phyloP scores from a whole-genome alignment of 2,797 vertebrate species.

The Ataeniobius toweri region DNA sequence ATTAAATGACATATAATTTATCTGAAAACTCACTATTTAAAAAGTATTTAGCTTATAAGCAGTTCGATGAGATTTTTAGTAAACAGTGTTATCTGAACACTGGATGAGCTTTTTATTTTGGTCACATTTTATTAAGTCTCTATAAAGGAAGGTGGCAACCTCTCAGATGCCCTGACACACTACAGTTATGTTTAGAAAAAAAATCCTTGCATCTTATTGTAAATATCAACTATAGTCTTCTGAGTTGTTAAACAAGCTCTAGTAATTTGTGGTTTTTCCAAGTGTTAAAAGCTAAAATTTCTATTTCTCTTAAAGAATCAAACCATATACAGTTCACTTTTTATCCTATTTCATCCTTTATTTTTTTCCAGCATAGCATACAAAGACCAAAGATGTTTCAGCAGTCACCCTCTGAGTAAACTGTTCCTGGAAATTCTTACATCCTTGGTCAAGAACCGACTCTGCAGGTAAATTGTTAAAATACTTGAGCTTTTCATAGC shows the following conservation, averaged over 20 bases:
- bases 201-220: not conserved
- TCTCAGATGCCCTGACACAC: not conserved
- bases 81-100: not conserved
- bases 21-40: not conserved
- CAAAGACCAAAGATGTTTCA: slow-evolving; percentile 89
- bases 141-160: not conserved
- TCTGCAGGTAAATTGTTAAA: slow-evolving; percentile 82
- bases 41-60: not conserved
- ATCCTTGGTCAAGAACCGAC: slow-evolving; percentile 85
- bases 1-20: not conserved
- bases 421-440: slow-evolving; percentile 87
- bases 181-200: not conserved
- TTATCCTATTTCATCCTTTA: not conserved
- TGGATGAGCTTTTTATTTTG: not conserved
- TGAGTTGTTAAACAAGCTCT: too few relatives aligned
- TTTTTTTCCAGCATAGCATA: slow-evolving; percentile 80
- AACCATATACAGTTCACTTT: not conserved
- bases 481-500: not conserved
- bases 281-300: not conserved
- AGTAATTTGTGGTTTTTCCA: too few relatives aligned
- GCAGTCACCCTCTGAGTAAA: slow-evolving; percentile 76
- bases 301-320: not conserved
- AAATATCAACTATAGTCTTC: not conserved
- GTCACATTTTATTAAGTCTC: not conserved
- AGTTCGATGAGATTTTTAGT: not conserved